Percentiles rank a stretch among this genome's conserved stretches.
Evolutionary conservation across 2,888 invertebrate genomes (phyloP).

Genomic region (Noctua comes): DNA sequence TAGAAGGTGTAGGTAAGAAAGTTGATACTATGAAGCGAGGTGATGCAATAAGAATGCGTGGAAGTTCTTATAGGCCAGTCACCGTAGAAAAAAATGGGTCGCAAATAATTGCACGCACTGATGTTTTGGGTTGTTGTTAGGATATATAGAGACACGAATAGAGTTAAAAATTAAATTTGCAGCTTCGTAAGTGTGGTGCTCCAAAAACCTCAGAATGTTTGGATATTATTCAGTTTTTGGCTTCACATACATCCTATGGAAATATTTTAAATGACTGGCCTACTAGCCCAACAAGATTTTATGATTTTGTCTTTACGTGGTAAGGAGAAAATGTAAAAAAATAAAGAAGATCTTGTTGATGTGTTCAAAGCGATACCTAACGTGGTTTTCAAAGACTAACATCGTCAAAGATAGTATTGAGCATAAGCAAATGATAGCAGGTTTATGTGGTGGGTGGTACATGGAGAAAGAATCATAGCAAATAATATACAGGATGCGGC

Average conservation of each 20-base stretch:
- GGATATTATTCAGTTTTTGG: background rate
- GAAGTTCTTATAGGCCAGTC: background rate
- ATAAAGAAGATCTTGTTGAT: background rate
- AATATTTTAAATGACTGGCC: background rate
- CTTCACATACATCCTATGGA: background rate
- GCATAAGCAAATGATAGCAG: background rate
- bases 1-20: background rate
- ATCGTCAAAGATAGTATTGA: background rate
- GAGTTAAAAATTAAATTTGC: background rate
- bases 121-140: background rate
- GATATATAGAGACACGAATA: background rate
- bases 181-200: background rate
- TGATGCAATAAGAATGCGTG: background rate
- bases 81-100: background rate
- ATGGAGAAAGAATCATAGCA: background rate
- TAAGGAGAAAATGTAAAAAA: background rate
- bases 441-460: background rate
- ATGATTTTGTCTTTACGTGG: background rate
- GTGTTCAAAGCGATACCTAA: background rate
- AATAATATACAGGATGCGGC: background rate
- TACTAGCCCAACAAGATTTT: background rate
- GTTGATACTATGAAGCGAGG: background rate
- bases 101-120: background rate
- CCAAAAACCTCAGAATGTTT: background rate
- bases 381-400: background rate